Percentiles rank a stretch among this genome's conserved stretches.
phyloP scores from a whole-genome alignment of 2,888 invertebrate species.

The Drosophila longiperda region DNA sequence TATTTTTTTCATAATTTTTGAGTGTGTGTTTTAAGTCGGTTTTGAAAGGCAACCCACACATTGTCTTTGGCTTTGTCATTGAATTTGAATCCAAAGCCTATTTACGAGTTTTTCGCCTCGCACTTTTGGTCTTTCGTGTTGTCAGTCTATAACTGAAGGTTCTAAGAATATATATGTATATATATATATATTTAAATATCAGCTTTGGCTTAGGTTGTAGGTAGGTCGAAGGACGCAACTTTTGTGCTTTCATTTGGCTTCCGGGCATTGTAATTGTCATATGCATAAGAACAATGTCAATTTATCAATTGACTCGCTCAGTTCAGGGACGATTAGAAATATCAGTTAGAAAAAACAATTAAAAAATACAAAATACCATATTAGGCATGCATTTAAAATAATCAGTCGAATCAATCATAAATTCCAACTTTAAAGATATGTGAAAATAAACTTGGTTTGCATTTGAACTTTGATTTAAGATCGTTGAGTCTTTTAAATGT shows the following conservation, averaged over 20 bases:
- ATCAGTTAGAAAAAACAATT: slow-evolving; percentile 18
- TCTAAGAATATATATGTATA: slow-evolving; percentile 43
- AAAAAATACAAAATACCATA: background rate
- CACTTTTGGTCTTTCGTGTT: slow-evolving; percentile 25
- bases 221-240: slow-evolving; percentile 64
- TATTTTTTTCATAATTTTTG: slow-evolving; percentile 11
- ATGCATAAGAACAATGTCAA: slow-evolving; percentile 7
- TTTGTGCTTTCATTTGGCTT: slow-evolving; percentile 48
- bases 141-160: slow-evolving; percentile 53
- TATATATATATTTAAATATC: background rate
- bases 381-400: slow-evolving; percentile 2
- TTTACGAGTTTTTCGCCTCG: slow-evolving; percentile 32
- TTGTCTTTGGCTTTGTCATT: slow-evolving; percentile 69
- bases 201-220: slow-evolving; percentile 14
- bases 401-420: background rate
- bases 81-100: slow-evolving; percentile 62
- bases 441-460: slow-evolving; percentile 12
- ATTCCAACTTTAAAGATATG: background rate
- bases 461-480: slow-evolving; percentile 18
- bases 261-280: slow-evolving; percentile 59
- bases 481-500: background rate
- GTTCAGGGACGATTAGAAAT: slow-evolving; percentile 37
- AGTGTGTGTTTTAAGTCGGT: slow-evolving; percentile 4
- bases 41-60: slow-evolving; percentile 70
- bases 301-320: slow-evolving; percentile 54